Evolutionary conservation across 1,140 invertebrate species (phyloP).

Genomic region (Dendroctonus valens): DNA sequence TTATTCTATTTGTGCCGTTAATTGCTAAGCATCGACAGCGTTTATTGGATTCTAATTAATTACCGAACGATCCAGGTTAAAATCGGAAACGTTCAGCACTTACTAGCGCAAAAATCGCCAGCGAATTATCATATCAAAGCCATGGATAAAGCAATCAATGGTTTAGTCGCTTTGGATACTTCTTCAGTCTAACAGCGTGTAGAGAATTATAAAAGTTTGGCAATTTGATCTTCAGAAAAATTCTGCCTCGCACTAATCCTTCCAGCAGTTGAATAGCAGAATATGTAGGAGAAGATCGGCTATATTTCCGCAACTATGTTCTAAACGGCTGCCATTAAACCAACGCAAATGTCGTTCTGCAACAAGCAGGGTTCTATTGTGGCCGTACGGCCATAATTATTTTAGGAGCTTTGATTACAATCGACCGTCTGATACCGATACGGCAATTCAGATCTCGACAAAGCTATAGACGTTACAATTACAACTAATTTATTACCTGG

Average conservation of each 20-base stretch:
- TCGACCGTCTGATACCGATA: constrained; percentile 19
- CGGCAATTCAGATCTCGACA: constrained; percentile 23
- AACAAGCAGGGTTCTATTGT: constrained; percentile 16
- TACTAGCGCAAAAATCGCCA: not conserved
- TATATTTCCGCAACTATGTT: not conserved
- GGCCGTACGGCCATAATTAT: constrained; percentile 19
- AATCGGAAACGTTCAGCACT: not conserved
- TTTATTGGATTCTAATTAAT: constrained; percentile 6
- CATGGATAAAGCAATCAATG: not conserved
- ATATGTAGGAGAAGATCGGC: not conserved
- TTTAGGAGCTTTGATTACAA: constrained; percentile 23
- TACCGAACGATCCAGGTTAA: not conserved
- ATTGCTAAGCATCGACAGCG: not conserved
- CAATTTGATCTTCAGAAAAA: no score
- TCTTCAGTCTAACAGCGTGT: not conserved
- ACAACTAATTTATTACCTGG: constrained; percentile 32
- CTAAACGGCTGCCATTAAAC: constrained; percentile 3
- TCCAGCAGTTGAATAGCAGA: not conserved
- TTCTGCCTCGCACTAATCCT: no score
- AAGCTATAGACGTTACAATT: constrained; percentile 28
- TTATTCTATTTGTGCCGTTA: constrained; percentile 1
- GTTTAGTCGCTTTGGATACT: not conserved
- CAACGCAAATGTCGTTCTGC: not conserved
- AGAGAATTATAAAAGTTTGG: not conserved
- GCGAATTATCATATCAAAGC: not conserved